Conservation (phyloP, 1,140 invertebrate genomes). For the Drosophila bocki region DNA sequence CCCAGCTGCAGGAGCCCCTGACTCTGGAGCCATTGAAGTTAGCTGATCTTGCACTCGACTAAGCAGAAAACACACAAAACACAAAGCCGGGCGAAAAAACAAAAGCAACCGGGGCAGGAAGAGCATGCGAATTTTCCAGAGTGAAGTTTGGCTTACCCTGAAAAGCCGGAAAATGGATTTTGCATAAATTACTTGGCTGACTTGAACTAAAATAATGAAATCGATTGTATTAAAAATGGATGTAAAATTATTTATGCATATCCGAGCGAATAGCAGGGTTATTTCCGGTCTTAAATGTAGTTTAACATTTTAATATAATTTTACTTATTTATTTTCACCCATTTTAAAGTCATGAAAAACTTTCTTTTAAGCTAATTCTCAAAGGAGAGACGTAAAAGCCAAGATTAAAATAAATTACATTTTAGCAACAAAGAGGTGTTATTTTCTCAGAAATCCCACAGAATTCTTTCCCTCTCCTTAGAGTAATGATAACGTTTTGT, state of each 20-base stretch:
- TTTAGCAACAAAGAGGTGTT: conserved; percentile 3
- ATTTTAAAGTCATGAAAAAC: neutral
- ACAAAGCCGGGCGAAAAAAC: conserved; percentile 39
- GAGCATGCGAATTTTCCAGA: conserved; percentile 1
- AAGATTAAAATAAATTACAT: conserved; percentile 13
- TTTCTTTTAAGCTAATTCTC: too few species aligned
- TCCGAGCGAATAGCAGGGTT: neutral
- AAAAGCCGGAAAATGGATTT: conserved; percentile 1
- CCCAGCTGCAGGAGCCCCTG: conserved; percentile 29
- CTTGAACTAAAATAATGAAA: conserved; percentile 6
- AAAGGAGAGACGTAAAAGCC: too few species aligned
- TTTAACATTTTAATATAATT: neutral
- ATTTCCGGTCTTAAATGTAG: neutral
- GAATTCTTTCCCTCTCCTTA: neutral
- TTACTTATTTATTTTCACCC: neutral
- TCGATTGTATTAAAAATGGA: conserved; percentile 2
- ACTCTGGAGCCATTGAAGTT: conserved; percentile 50
- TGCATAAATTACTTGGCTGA: conserved; percentile 4
- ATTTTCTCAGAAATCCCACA: neutral
- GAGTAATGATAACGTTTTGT: conserved; percentile 10
- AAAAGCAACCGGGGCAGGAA: conserved; percentile 15
- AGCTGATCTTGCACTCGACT: conserved; percentile 78
- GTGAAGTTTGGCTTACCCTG: conserved; percentile 21
- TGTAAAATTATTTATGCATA: conserved; percentile 1
- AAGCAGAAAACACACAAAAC: conserved; percentile 64